Base-by-base conservation (phyloP, 2,797 vertebrate genomes). In the Paratrypauchen microcephalus region DNA sequence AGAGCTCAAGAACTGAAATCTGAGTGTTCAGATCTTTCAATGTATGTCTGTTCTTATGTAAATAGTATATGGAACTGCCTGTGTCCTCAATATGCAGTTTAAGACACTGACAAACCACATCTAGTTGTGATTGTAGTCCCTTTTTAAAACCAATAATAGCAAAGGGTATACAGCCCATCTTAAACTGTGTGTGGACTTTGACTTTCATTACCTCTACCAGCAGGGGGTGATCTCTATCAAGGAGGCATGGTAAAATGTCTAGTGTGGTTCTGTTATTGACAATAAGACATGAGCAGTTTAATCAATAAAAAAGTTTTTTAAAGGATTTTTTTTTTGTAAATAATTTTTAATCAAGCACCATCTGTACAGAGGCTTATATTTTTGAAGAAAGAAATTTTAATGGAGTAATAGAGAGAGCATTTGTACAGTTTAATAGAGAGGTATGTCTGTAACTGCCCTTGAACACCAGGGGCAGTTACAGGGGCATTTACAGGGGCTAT, bases 191-290 rank as follows among this genome's bases (percentile, higher is more conserved):
- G 63, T 28, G 39, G 18, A 76, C 13, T 71, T 48, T 47, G 58
- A 47, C 57, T 74, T 52, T 69, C 66, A 45, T 21, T 28, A 54
- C 13, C 50, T 52, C 23, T 54, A 59, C 85, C 89, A 88, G 85
- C 68, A 90, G 89, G 77, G 84, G 91, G 88, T 30, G 83, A 36
- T 79, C 56, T 85, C 72, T 76, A 59, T 83, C 79, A 72, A 61
- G 71, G 66, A 78, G 83, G 87, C 65, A 19, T 39, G n/a, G 2
- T 12, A 66, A 68, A 28, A 41, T 36, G 68, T 63, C 66, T 58
- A 76, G 30, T 15, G 45, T 69, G 47, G 36, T 70, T 28, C 45
- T 65, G 69, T 61, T 32, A 62, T 65, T 11, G 4, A 23, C 11
- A 24, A 12, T 6, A 13, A 56, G 6, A 56, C 5, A 7, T 56